phyloP scores from a whole-genome alignment of 2,888 invertebrate species.

The Syrphus vitripennis region DNA sequence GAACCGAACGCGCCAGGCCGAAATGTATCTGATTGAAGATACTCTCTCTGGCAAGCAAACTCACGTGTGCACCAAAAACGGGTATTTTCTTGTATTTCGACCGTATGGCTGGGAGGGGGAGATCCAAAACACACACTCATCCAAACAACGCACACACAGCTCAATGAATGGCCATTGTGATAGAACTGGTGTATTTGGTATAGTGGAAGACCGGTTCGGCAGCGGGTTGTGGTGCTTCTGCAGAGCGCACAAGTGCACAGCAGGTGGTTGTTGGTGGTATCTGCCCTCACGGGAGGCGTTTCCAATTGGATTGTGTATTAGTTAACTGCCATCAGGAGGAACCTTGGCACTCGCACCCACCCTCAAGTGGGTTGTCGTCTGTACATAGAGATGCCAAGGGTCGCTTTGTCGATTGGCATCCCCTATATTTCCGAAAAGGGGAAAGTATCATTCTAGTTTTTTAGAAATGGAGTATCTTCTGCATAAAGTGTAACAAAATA shows the following conservation, averaged over 20 bases:
- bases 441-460: conserved; percentile 33
- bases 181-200: not conserved
- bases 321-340: conserved; percentile 44
- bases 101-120: conserved; percentile 29
- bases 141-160: not conserved
- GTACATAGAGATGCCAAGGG: conserved; percentile 50
- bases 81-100: not conserved
- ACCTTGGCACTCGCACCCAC: conserved; percentile 66
- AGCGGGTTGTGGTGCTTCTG: conserved; percentile 32
- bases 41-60: conserved; percentile 25
- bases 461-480: conserved; percentile 26
- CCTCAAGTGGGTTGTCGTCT: conserved; percentile 25
- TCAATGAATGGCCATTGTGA: not conserved
- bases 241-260: conserved; percentile 70
- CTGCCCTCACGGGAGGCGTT: conserved; percentile 67
- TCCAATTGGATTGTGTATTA: conserved; percentile 60
- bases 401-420: conserved; percentile 42
- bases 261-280: conserved; percentile 64
- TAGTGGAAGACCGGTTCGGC: conserved; percentile 43
- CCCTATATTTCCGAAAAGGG: conserved; percentile 47
- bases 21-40: conserved; percentile 54
- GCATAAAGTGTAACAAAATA: conserved; percentile 24
- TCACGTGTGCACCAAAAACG: conserved; percentile 46
- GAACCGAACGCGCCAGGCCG: conserved; percentile 61
- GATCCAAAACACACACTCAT: not conserved